Base-by-base conservation (phyloP, 2,113 vertebrate genomes). In the Solenodon paradoxus region DNA sequence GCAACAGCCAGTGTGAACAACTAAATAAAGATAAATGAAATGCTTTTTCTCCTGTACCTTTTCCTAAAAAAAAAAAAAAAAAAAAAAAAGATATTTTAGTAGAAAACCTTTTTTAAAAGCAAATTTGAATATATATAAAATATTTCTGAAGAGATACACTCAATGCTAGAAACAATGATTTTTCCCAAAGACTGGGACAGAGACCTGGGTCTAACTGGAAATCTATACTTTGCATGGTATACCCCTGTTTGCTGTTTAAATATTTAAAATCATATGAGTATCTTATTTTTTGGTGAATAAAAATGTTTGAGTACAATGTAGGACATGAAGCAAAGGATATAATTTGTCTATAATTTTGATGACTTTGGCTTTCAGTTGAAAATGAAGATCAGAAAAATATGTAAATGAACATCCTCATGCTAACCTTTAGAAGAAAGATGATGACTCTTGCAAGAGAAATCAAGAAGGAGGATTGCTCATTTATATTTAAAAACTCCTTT, bases 401-500 rank as follows among this genome's bases (percentile, higher is more conserved):
- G 32, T 88, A 55, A 85, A 20, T 82, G 63, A 38, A 59, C 40
- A 28, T 75, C 26, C 86, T 94, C 7, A 1, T 71, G 49, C 19
- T 45, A 75, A 81, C 3, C 47, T 88, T 92, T 24, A 42, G 74
- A 87, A 87, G 69, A 68, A 69, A 57, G 71, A 79, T 30, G 61
- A 66, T 92, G 75, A 89, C 42, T 77, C 19, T 69, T 80, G 28
- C 26, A 87, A 80, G 64, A 83, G 82, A 96, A 95, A 61, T 66
- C 63, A 92, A 74, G 28, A 80, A 35, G 11, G 38, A 28, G 53
- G 32, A 64, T 57, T 92, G 40, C 80, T 72, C 66, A 51, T 35
- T 77, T 81, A 66, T 83, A 74, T 80, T 75, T 38, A 5, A 93
- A 91, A 86, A 93, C 51, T 42, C 64, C 45, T 95, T 93, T 96